Percentiles rank a stretch among this genome's conserved stretches.
phyloP scores from a whole-genome alignment of 2,797 vertebrate genomes.

The Huso huso region DNA sequence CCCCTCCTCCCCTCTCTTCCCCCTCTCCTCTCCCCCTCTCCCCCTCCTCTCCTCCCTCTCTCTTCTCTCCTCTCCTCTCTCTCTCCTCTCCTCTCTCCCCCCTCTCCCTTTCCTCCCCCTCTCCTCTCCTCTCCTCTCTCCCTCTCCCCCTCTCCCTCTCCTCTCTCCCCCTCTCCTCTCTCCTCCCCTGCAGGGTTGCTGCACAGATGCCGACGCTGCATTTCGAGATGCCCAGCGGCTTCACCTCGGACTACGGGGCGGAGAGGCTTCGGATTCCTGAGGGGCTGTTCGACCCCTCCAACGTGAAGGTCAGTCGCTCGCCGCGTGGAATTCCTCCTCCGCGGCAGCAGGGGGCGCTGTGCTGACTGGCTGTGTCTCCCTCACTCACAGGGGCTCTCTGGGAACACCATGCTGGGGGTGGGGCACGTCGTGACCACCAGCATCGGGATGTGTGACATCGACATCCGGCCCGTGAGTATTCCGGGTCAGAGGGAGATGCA shows the following conservation, averaged over 20 bases:
- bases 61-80: no score
- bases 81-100: not conserved
- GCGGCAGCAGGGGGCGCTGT: not conserved
- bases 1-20: no score
- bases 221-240: conserved; percentile 68
- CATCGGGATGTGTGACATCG: conserved; percentile 67
- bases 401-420: conserved; percentile 69
- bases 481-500: not conserved
- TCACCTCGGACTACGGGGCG: conserved; percentile 61
- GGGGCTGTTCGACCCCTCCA: conserved; percentile 61
- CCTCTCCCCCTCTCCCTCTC: not conserved
- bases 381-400: conserved; percentile 54
- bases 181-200: conserved; percentile 47
- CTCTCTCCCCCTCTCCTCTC: not conserved
- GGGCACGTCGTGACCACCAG: conserved; percentile 66
- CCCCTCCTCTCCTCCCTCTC: no score
- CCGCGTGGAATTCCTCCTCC: no score
- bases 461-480: conserved; percentile 57
- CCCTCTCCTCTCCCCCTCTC: no score
- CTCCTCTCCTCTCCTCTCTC: not conserved
- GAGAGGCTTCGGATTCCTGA: conserved; percentile 60
- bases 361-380: conserved; percentile 2
- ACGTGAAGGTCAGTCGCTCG: conserved; percentile 47
- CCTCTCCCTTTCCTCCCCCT: not conserved
- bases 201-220: conserved; percentile 71